Conservation (phyloP, 2,797 vertebrate species). For the Alauda arvensis region DNA sequence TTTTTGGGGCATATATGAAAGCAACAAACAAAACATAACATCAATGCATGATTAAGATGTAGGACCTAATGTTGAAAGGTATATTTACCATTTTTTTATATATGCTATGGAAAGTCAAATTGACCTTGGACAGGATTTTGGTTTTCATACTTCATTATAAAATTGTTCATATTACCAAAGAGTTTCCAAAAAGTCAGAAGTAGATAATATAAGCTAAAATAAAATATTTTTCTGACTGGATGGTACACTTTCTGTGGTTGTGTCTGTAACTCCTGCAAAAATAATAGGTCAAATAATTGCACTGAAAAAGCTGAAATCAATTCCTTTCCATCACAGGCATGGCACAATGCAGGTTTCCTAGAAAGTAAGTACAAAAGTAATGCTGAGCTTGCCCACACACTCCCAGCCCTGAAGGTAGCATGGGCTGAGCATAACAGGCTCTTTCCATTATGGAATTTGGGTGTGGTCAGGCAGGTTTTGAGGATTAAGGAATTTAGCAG, state of each 20-base stretch:
- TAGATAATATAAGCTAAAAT: not conserved
- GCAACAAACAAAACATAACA: not conserved
- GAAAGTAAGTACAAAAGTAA: not conserved
- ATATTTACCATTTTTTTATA: not conserved
- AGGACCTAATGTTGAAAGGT: not conserved
- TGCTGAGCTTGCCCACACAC: not conserved
- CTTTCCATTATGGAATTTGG: not conserved
- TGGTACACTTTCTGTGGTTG: not conserved
- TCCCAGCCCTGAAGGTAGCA: not conserved
- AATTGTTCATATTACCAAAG: not conserved
- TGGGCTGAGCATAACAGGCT: accelerated
- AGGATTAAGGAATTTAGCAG: not conserved
- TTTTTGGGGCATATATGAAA: not conserved
- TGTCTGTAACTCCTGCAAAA: not conserved
- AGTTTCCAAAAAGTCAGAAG: not conserved
- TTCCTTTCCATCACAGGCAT: not conserved
- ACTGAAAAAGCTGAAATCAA: not conserved
- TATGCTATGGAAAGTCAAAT: not conserved
- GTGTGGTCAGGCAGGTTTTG: not conserved
- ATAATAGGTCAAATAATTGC: not conserved
- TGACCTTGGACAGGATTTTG: not conserved
- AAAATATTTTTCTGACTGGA: not conserved
- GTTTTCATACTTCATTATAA: not conserved
- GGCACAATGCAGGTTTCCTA: not conserved
- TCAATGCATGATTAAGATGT: not conserved